Evolutionary conservation across 2,113 vertebrate species (phyloP), one percentile per base, ranked within the genome.

Genomic region (Eudyptes chrysolophus): DNA sequence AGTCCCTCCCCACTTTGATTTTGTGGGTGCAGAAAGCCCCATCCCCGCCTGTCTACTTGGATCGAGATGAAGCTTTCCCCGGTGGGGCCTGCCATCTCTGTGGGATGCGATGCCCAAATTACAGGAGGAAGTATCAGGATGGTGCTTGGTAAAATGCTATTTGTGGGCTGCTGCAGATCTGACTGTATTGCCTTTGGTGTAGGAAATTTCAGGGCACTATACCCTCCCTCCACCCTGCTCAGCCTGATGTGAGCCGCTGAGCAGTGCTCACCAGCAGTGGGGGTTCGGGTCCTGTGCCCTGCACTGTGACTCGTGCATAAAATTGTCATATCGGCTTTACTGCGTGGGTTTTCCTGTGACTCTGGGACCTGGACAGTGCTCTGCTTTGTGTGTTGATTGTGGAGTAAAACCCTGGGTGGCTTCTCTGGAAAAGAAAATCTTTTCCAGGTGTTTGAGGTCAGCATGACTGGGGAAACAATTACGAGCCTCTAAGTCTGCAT

Each of bases 391-490:
- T 21, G 4, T 51, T 1, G 3, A 21, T 11, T 66, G 65, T 62
- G 44, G 36, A 71, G 29, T 22, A 30, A 92, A 93, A 65, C 27
- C 1, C 6, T 3, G 9, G 14, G 9, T 52, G 61, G 58, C 32
- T 94, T 84, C n/a, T 61, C 79, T 64, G 44, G 86, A 49, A 76
- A 77, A 77, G 30, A 52, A 82, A 61, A 40, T 51, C 9, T 70
- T 48, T 94, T 72, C 94, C 69, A 87, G 36, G 61, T 91, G 71
- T 84, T 64, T n/a, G 66, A 91, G 69, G 90, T 86, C 92, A 95
- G 57, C 10, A 6, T n/a, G 81, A 76, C 40, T 42, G 4, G 13
- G 68, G 66, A 52, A 74, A 62, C 1, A 1, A 58, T 68, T 34
- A 11, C 1, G 60, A 92, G 46, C 54, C 51, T 76, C 16, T 80